Evolutionary conservation across 2,113 vertebrate genomes (phyloP).

Genomic region (Bubo scandiacus): DNA sequence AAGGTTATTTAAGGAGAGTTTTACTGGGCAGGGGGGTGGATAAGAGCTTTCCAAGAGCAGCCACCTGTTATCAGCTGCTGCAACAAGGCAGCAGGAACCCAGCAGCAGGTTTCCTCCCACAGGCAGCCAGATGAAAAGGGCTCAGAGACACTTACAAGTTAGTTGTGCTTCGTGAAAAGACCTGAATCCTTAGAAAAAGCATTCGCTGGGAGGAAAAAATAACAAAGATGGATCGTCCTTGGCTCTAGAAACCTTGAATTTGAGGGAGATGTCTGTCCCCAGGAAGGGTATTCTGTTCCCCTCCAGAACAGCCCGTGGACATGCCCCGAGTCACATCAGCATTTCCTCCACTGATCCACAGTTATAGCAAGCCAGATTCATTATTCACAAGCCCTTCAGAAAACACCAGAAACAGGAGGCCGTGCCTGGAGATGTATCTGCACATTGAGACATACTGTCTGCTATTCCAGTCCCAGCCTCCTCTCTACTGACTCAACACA

Average conservation of each 20-base stretch:
- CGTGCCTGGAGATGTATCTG: background rate
- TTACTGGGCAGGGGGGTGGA: background rate
- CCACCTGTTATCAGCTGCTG: background rate
- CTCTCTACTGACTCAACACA: background rate
- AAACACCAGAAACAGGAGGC: background rate
- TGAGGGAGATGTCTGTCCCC: background rate
- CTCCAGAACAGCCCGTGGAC: background rate
- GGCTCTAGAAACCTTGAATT: background rate
- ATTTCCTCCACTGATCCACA: accelerated
- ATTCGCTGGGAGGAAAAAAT: background rate
- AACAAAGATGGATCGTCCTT: background rate
- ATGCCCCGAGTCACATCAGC: background rate
- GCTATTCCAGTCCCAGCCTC: background rate
- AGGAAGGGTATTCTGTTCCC: background rate
- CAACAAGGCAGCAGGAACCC: background rate
- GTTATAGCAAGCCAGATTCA: accelerated
- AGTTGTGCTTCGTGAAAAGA: accelerated
- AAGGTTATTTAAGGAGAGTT: background rate
- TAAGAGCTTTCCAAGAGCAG: background rate
- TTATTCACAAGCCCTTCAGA: background rate
- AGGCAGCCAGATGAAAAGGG: background rate
- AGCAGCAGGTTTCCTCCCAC: background rate
- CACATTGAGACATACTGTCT: background rate
- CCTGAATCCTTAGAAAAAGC: background rate
- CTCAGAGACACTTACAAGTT: background rate